Percentiles rank a stretch among this genome's conserved stretches.
phyloP scores from a whole-genome alignment of 2,888 invertebrate genomes.

The Apamea sordens region DNA sequence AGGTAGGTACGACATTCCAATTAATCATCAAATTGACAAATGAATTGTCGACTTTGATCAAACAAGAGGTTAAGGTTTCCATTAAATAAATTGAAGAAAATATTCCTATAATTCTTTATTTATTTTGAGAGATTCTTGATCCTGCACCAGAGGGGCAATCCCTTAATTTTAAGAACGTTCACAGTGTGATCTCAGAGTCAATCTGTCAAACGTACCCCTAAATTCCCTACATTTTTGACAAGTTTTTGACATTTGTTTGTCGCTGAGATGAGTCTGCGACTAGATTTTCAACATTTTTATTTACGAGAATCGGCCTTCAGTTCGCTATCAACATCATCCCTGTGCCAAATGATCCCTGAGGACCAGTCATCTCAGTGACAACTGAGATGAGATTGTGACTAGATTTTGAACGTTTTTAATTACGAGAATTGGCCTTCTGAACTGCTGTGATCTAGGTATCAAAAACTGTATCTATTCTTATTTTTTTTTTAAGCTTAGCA shows the following conservation, averaged over 20 bases:
- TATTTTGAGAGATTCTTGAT: not conserved
- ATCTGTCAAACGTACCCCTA: no score
- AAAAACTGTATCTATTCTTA: not conserved
- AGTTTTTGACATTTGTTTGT: no score
- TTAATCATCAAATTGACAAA: slow-evolving; percentile 37
- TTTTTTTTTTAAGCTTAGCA: not conserved
- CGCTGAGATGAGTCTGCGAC: no score
- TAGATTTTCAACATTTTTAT: no score
- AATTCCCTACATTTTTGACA: no score
- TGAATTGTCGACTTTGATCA: slow-evolving; percentile 16
- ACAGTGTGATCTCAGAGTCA: no score
- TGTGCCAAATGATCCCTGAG: not conserved
- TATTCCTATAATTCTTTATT: not conserved
- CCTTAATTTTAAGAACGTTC: no score
- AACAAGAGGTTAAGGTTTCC: slow-evolving; percentile 10
- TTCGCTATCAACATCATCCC: not conserved
- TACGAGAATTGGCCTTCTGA: not conserved
- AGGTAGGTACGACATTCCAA: slow-evolving; percentile 1
- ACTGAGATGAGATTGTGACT: no score
- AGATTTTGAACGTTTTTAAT: no score
- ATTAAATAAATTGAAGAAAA: slow-evolving; percentile 28
- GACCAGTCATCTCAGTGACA: no score
- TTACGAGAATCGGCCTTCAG: not conserved
- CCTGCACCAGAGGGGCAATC: no score
- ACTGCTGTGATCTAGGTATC: not conserved